phyloP scores from a whole-genome alignment of 2,797 vertebrate species.

The Heteromormyrus szaboi region DNA sequence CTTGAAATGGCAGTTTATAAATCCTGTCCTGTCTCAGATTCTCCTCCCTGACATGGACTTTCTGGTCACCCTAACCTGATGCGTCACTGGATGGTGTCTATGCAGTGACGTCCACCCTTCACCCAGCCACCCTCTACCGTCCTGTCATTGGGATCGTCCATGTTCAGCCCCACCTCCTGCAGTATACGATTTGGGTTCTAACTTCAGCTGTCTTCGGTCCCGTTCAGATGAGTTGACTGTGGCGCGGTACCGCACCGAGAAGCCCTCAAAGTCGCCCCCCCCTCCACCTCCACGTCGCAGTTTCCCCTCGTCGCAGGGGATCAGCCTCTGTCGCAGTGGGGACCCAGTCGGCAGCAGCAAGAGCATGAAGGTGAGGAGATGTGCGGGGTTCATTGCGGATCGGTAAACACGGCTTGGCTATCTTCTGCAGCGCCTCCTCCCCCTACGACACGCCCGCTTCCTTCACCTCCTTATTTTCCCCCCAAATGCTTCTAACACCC shows the following conservation, averaged over 20 bases:
- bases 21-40: neutral
- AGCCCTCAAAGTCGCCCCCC: slow-evolving; percentile 91
- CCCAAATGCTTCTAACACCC: neutral
- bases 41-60: neutral
- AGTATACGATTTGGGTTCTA: neutral
- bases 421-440: neutral
- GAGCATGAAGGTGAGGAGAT: slow-evolving; percentile 74
- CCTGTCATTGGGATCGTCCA: neutral
- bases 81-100: neutral
- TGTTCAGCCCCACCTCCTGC: neutral
- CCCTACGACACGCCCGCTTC: neutral
- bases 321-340: slow-evolving; percentile 82
- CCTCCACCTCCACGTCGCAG: slow-evolving; percentile 89
- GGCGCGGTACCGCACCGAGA: slow-evolving; percentile 89
- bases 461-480: neutral
- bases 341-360: slow-evolving; percentile 87
- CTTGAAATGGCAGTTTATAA: neutral
- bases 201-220: neutral
- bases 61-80: neutral
- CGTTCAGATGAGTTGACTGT: slow-evolving; percentile 81
- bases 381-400: neutral
- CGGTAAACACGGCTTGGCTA: neutral
- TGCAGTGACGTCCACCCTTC: neutral
- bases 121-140: neutral
- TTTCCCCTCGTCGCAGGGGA: slow-evolving; percentile 86